Evolutionary conservation across 2,797 vertebrate species (phyloP).

Genomic region (Falco cherrug): DNA sequence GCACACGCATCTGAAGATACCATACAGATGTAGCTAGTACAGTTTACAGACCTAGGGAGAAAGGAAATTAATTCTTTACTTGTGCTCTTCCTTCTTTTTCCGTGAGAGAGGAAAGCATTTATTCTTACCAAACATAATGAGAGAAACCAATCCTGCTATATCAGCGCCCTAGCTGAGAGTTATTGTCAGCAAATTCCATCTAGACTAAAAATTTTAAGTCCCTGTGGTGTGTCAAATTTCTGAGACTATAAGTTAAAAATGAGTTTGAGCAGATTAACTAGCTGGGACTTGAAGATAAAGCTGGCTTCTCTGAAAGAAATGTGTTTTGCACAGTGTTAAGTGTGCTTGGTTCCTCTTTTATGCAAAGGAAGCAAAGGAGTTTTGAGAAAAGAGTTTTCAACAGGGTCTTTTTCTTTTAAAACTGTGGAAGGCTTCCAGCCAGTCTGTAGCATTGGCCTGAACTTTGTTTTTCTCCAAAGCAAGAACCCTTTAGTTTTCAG

Average conservation of each 20-base stretch:
- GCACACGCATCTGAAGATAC: accelerated
- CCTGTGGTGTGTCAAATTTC: conserved; percentile 36
- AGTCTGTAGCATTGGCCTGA: conserved; percentile 26
- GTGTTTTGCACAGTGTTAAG: conserved; percentile 29
- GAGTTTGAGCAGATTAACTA: conserved; percentile 38
- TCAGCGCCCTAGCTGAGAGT: neutral
- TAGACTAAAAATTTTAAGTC: conserved; percentile 38
- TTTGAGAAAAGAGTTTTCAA: conserved; percentile 40
- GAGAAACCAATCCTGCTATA: conserved; percentile 30
- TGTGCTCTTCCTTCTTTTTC: neutral
- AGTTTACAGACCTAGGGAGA: neutral
- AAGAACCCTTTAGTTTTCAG: conserved; percentile 50
- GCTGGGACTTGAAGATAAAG: conserved; percentile 43
- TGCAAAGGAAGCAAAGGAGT: conserved; percentile 21
- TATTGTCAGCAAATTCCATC: conserved; percentile 59
- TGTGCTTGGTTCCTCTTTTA: conserved; percentile 14
- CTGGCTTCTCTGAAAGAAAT: conserved; percentile 46
- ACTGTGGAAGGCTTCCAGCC: conserved; percentile 36
- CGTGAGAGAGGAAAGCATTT: neutral
- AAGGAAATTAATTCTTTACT: neutral
- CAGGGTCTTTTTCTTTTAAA: conserved; percentile 33
- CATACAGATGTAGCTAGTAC: neutral
- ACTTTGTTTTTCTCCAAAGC: conserved; percentile 58
- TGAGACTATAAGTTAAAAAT: conserved; percentile 47
- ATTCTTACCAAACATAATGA: conserved; percentile 1